Conservation (phyloP, 2,888 invertebrate genomes). For the Carterocephalus palaemon region DNA sequence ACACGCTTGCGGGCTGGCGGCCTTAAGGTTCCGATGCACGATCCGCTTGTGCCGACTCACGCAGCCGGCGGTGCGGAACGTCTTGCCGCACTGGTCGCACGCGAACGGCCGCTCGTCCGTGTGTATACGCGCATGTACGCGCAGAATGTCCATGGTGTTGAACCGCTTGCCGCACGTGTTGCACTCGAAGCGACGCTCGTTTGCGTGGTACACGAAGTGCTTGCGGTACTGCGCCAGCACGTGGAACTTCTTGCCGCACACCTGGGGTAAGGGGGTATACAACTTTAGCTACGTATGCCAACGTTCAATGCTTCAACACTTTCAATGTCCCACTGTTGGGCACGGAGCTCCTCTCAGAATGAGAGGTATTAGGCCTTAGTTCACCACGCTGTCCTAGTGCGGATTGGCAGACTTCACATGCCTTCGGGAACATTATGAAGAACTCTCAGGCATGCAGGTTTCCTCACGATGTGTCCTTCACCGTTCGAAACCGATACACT, state of each 20-base stretch:
- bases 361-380: no score
- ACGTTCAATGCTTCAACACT: no score
- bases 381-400: no score
- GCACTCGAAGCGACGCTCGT: slow-evolving; percentile 72
- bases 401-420: no score
- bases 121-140: slow-evolving; percentile 71
- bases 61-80: slow-evolving; percentile 71
- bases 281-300: no score
- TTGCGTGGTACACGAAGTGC: slow-evolving; percentile 75
- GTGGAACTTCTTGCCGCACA: slow-evolving; percentile 74
- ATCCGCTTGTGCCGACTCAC: slow-evolving; percentile 68
- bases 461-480: no score
- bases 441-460: no score
- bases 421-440: no score
- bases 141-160: slow-evolving; percentile 72
- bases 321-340: no score
- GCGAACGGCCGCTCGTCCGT: slow-evolving; percentile 68
- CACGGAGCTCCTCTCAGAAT: no score
- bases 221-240: slow-evolving; percentile 69
- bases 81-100: slow-evolving; percentile 70
- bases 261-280: no score
- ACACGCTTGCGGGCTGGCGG: slow-evolving; percentile 32
- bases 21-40: slow-evolving; percentile 49
- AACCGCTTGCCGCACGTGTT: slow-evolving; percentile 76
- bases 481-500: no score